These are phyloP conservation scores for Vesta saturnalis DNA, from an alignment of 2,888 invertebrate genomes.

Conservation along the genomic window DNA sequence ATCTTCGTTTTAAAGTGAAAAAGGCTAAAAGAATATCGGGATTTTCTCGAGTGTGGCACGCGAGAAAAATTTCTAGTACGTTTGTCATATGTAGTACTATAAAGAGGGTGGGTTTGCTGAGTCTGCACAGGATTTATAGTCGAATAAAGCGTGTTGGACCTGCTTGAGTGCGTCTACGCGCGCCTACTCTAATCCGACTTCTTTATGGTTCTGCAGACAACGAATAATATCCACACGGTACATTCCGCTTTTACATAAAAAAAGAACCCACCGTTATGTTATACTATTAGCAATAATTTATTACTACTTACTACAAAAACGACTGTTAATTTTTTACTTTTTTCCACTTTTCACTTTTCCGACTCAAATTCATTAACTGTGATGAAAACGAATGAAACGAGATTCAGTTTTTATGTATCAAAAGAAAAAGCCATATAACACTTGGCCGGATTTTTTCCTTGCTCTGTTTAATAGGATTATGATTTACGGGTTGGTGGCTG, in stretches of 20 bases:
- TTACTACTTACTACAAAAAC: neutral
- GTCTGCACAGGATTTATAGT: slow-evolving; percentile 37
- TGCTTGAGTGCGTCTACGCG: slow-evolving; percentile 28
- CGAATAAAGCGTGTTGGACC: slow-evolving; percentile 38
- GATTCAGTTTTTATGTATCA: neutral
- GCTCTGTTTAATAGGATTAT: neutral
- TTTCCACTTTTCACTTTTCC: neutral
- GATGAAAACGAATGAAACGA: neutral
- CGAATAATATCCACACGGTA: slow-evolving; percentile 20
- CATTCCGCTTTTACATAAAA: slow-evolving; percentile 26
- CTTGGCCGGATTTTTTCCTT: neutral
- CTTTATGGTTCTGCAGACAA: slow-evolving; percentile 35
- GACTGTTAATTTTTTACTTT: slow-evolving; percentile 2
- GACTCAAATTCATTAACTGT: neutral
- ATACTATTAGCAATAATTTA: slow-evolving; percentile 10
- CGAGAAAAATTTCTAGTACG: slow-evolving; percentile 13
- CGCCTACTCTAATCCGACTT: slow-evolving; percentile 34
- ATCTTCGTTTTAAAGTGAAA: slow-evolving; percentile 8
- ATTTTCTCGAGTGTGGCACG: neutral
- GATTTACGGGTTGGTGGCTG: neutral
- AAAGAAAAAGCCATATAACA: no score
- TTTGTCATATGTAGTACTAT: slow-evolving; percentile 29
- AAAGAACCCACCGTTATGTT: neutral
- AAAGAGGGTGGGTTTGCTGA: slow-evolving; percentile 26
- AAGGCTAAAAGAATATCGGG: slow-evolving; percentile 6